phyloP scores from a whole-genome alignment of 2,113 vertebrate species.

The Nematolebias whitei region DNA sequence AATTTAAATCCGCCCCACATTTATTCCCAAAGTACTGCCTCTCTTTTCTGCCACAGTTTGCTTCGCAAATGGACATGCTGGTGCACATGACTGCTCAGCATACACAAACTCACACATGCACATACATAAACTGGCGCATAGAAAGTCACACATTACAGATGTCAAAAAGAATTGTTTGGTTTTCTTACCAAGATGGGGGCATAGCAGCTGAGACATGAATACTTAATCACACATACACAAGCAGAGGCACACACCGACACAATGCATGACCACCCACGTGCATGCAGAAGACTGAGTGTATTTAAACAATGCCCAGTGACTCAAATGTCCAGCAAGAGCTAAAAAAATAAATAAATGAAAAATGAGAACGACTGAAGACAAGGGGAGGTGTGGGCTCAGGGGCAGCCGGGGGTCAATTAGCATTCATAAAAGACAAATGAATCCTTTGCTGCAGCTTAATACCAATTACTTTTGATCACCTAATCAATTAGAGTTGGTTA shows the following conservation, averaged over 20 bases:
- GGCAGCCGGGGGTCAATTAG: constrained; percentile 73
- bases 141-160: constrained; percentile 45
- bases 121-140: background rate
- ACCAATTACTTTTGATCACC: constrained; percentile 81
- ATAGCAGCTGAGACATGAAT: constrained; percentile 49
- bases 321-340: constrained; percentile 30
- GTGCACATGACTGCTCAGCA: background rate
- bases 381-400: constrained; percentile 41
- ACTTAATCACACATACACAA: constrained; percentile 54
- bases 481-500: constrained; percentile 81
- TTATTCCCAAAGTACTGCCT: constrained; percentile 31
- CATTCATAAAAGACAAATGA: constrained; percentile 81
- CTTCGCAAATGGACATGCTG: constrained; percentile 46
- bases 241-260: constrained; percentile 12
- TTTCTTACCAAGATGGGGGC: constrained; percentile 39
- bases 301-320: constrained; percentile 22
- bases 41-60: background rate
- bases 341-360: constrained; percentile 15
- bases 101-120: constrained; percentile 5
- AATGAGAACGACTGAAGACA: constrained; percentile 7
- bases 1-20: constrained; percentile 18
- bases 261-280: constrained; percentile 2
- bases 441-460: constrained; percentile 74
- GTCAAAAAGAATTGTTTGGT: constrained; percentile 61
- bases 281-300: constrained; percentile 4